A percentile compares a stretch with the other conserved stretches of the same genome.
Evolutionary conservation across 2,888 invertebrate genomes (phyloP).

Genomic region (Standfussiana lucernea): DNA sequence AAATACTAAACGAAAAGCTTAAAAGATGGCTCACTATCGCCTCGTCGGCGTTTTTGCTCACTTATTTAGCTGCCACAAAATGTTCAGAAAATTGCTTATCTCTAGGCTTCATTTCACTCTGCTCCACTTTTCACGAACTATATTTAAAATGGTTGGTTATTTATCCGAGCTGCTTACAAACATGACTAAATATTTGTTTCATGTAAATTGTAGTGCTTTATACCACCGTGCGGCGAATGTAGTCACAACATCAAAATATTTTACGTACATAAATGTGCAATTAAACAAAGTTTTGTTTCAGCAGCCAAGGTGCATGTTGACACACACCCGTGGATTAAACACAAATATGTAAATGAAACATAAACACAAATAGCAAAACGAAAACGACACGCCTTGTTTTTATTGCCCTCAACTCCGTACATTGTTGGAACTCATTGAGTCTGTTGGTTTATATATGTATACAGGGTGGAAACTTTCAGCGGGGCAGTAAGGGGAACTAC

Average conservation of each 20-base stretch:
- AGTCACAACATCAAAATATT: constrained; percentile 22
- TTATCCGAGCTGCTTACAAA: constrained; percentile 1
- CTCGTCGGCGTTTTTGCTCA: constrained; percentile 24
- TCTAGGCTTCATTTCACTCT: constrained; percentile 52
- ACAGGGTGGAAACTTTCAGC: no score
- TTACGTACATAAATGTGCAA: constrained; percentile 31
- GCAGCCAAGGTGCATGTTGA: constrained; percentile 35
- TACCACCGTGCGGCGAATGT: not conserved
- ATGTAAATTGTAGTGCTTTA: constrained; percentile 14
- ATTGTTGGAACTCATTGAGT: constrained; percentile 52
- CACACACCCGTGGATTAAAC: constrained; percentile 48
- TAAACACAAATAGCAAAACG: constrained; percentile 48
- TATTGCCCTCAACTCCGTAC: constrained; percentile 41
- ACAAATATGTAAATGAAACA: constrained; percentile 50
- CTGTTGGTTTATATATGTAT: constrained; percentile 52
- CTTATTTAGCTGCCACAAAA: constrained; percentile 43
- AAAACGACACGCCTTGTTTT: constrained; percentile 49
- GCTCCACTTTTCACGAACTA: constrained; percentile 36
- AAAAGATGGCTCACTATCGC: constrained; percentile 9
- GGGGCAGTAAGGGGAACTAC: no score
- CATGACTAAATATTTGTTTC: constrained; percentile 29
- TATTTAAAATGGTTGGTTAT: constrained; percentile 32
- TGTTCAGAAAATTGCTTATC: constrained; percentile 58
- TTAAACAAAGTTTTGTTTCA: constrained; percentile 38
- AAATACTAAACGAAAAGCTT: not conserved